phyloP scores from a whole-genome alignment of 2,888 invertebrate genomes.

The Dryobota labecula region DNA sequence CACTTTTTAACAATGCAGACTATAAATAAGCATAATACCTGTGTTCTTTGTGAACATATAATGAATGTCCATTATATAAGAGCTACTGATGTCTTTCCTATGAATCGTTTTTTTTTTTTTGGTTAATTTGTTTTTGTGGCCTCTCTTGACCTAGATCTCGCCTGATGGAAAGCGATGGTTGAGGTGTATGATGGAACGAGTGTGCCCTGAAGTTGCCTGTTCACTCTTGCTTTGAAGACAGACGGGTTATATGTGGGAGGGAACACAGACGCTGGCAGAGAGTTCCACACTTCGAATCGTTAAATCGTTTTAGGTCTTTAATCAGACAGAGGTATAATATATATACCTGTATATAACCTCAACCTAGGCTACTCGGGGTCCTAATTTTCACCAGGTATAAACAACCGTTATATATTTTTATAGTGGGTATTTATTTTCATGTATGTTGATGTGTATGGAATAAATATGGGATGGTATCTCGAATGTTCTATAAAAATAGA shows the following conservation, averaged over 20 bases:
- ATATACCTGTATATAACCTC: neutral
- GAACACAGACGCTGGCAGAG: no score
- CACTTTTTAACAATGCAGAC: neutral
- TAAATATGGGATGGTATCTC: slow-evolving; percentile 48
- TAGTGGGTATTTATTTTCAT: neutral
- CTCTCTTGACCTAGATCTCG: no score
- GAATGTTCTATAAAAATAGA: slow-evolving; percentile 15
- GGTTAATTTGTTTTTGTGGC: no score
- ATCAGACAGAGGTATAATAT: neutral
- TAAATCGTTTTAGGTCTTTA: neutral
- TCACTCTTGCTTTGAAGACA: no score
- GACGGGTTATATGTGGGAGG: no score
- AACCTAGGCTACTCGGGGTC: neutral
- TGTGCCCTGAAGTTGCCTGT: no score
- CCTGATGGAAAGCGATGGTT: no score
- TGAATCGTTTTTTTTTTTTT: no score
- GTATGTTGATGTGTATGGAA: slow-evolving; percentile 28
- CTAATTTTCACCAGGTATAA: slow-evolving; percentile 21
- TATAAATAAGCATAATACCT: neutral
- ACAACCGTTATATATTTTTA: neutral
- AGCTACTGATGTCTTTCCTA: neutral
- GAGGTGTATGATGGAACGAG: no score
- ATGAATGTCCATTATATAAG: neutral
- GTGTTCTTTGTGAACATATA: neutral
- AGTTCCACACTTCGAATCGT: no score